Evolutionary conservation across 1,140 invertebrate species (phyloP).

Genomic region (Lepeophtheirus salmonis): DNA sequence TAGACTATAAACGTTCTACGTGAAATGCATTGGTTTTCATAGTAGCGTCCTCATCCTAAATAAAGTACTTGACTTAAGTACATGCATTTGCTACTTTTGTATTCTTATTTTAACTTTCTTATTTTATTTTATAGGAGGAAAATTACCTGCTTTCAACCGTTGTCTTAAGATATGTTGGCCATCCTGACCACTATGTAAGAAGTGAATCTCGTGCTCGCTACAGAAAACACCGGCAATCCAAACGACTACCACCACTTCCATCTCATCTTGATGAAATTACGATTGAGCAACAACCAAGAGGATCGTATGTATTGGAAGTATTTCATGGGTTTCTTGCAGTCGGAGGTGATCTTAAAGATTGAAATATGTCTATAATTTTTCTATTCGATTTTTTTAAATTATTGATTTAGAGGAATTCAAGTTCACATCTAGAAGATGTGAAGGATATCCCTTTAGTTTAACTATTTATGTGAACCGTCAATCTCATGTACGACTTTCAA

Average conservation of each 20-base stretch:
- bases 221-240: not conserved
- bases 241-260: not conserved
- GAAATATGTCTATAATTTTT: not conserved
- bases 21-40: no score
- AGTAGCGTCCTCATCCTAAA: no score
- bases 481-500: constrained; percentile 14
- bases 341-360: constrained; percentile 2
- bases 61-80: no score
- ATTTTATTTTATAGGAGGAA: constrained; percentile 8
- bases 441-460: constrained; percentile 15
- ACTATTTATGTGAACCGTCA: constrained; percentile 17
- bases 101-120: no score
- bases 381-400: not conserved
- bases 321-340: constrained; percentile 14
- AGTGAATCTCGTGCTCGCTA: constrained; percentile 5
- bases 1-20: no score
- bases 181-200: not conserved
- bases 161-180: constrained; percentile 8
- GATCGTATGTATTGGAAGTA: constrained; percentile 15
- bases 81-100: no score
- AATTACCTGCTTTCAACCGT: constrained; percentile 4
- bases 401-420: constrained; percentile 13
- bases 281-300: constrained; percentile 14
- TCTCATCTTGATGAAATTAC: constrained; percentile 6
- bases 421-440: constrained; percentile 14